Evolutionary conservation across 1,140 invertebrate species (phyloP).

Genomic region (Bilobella aurantiaca): DNA sequence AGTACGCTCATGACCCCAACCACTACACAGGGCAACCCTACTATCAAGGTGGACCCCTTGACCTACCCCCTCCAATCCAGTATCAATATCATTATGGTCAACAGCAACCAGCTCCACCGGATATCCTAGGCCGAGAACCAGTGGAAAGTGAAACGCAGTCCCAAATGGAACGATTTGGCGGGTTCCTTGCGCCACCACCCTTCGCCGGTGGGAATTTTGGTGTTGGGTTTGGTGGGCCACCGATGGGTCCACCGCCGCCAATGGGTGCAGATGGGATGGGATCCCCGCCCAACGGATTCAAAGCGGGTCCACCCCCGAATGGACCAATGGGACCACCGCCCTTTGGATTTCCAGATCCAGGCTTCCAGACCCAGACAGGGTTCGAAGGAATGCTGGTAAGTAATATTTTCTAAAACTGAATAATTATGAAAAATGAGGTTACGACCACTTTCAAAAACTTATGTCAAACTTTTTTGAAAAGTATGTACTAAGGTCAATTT

Average conservation of each 20-base stretch:
- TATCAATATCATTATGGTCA: background rate
- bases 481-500: too few species aligned
- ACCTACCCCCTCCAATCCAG: background rate
- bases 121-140: background rate
- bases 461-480: too few species aligned
- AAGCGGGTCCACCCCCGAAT: slow-evolving; percentile 1
- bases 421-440: too few species aligned
- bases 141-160: background rate
- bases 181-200: background rate
- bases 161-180: background rate
- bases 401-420: background rate
- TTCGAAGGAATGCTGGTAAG: slow-evolving; percentile 35
- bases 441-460: too few species aligned
- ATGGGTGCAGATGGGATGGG: background rate
- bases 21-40: background rate
- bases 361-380: slow-evolving; percentile 33
- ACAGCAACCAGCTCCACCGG: background rate
- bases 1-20: background rate
- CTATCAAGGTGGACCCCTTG: background rate
- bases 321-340: slow-evolving; percentile 14
- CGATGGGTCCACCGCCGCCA: slow-evolving; percentile 1
- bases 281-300: background rate
- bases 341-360: slow-evolving; percentile 30
- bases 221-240: background rate
- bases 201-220: too few species aligned